phyloP scores from a whole-genome alignment of 1,140 invertebrate species.

The Scaptomyza pallida region DNA sequence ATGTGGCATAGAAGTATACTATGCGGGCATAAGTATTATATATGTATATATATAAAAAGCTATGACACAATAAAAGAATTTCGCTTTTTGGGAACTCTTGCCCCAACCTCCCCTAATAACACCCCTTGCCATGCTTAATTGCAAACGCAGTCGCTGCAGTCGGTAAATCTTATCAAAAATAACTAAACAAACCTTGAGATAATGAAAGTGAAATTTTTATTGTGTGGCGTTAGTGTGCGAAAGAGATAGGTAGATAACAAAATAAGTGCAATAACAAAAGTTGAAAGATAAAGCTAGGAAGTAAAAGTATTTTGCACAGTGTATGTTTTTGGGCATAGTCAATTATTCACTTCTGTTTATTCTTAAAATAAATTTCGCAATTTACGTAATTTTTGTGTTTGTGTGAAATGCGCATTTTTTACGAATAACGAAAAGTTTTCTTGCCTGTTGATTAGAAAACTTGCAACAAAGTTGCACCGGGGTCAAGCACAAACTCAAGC shows the following conservation, averaged over 20 bases:
- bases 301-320: slow-evolving; percentile 9
- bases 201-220: slow-evolving; percentile 75
- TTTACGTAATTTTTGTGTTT: slow-evolving; percentile 17
- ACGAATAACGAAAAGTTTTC: background rate
- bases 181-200: slow-evolving; percentile 63
- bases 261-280: slow-evolving; percentile 34
- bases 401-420: slow-evolving; percentile 12
- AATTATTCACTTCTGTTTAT: background rate
- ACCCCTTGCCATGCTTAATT: slow-evolving; percentile 21
- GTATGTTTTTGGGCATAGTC: slow-evolving; percentile 6
- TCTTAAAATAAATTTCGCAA: slow-evolving; percentile 13
- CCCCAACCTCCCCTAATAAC: background rate
- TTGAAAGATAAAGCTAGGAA: background rate
- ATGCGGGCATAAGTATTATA: background rate
- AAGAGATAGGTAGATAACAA: slow-evolving; percentile 7
- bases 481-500: background rate
- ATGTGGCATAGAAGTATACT: slow-evolving; percentile 15
- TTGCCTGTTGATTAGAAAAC: background rate
- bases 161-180: slow-evolving; percentile 67
- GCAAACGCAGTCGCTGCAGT: slow-evolving; percentile 66
- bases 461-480: background rate
- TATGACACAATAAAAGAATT: slow-evolving; percentile 65
- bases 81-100: slow-evolving; percentile 20
- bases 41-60: slow-evolving; percentile 48
- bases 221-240: slow-evolving; percentile 17